Evolutionary conservation across 2,888 invertebrate genomes (phyloP).

Genomic region (Hybos culiciformis): DNA sequence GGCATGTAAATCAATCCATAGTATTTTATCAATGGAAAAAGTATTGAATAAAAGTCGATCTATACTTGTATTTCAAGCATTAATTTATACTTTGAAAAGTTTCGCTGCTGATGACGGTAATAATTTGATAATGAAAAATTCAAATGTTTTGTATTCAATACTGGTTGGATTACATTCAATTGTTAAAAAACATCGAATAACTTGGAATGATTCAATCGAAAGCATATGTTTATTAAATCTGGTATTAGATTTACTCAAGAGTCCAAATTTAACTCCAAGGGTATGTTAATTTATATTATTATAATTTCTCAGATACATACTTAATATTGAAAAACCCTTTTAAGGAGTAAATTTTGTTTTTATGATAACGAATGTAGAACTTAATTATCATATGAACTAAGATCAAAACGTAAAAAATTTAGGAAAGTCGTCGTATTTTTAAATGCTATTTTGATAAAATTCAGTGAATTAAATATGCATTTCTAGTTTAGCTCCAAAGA

Average conservation of each 20-base stretch:
- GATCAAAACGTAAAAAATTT: no score
- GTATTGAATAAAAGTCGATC: conserved; percentile 47
- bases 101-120: conserved; percentile 27
- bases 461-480: no score
- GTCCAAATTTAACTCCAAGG: conserved; percentile 38
- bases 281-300: conserved; percentile 29
- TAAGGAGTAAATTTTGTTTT: background rate
- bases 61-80: conserved; percentile 45
- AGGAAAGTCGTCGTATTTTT: no score
- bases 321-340: background rate
- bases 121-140: conserved; percentile 36
- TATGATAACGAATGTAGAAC: no score
- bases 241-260: conserved; percentile 40
- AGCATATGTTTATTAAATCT: conserved; percentile 49
- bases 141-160: conserved; percentile 47
- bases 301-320: background rate
- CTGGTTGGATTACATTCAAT: conserved; percentile 50
- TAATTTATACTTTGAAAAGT: conserved; percentile 47
- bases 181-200: conserved; percentile 54
- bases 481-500: no score
- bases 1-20: conserved; percentile 30
- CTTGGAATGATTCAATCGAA: conserved; percentile 67
- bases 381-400: no score
- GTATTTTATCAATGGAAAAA: conserved; percentile 36
- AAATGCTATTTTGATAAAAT: no score